Evolutionary conservation across 2,797 vertebrate genomes (phyloP).

Genomic region (Mus minutoides): DNA sequence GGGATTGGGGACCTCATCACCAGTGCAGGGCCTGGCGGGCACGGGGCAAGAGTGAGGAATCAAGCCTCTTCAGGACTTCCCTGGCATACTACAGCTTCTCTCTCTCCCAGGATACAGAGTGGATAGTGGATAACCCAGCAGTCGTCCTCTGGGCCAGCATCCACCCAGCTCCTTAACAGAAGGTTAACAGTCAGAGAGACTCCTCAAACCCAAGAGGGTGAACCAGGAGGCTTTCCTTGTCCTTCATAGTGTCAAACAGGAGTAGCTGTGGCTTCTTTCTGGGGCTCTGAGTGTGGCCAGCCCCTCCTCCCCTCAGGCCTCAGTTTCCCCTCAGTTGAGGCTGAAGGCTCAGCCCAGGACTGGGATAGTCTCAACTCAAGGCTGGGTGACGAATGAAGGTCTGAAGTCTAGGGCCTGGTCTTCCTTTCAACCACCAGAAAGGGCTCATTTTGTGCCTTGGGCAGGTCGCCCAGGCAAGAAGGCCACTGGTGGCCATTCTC

Average conservation of each 20-base stretch:
- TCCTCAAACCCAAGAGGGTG: neutral
- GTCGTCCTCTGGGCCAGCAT: accelerated
- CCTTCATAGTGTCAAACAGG: neutral
- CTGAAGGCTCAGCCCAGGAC: neutral
- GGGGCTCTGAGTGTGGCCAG: accelerated
- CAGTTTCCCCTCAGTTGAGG: accelerated
- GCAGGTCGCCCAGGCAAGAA: neutral
- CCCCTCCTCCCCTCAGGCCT: neutral
- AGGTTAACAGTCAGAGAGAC: neutral
- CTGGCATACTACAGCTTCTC: neutral
- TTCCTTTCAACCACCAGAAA: neutral
- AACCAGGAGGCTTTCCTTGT: neutral
- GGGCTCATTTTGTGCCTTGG: neutral
- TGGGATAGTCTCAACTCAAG: accelerated
- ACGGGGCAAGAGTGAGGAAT: neutral
- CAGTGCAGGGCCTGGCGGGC: neutral
- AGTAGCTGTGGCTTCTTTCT: neutral
- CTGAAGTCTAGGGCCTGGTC: neutral
- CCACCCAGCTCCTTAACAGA: neutral
- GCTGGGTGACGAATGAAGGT: neutral
- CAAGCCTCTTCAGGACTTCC: neutral
- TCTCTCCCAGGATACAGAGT: neutral
- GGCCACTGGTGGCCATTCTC: neutral
- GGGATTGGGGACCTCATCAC: neutral
- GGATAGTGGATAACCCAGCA: neutral